Base-by-base conservation (phyloP, 1,140 invertebrate species). In the Coenobita brevimanus region DNA sequence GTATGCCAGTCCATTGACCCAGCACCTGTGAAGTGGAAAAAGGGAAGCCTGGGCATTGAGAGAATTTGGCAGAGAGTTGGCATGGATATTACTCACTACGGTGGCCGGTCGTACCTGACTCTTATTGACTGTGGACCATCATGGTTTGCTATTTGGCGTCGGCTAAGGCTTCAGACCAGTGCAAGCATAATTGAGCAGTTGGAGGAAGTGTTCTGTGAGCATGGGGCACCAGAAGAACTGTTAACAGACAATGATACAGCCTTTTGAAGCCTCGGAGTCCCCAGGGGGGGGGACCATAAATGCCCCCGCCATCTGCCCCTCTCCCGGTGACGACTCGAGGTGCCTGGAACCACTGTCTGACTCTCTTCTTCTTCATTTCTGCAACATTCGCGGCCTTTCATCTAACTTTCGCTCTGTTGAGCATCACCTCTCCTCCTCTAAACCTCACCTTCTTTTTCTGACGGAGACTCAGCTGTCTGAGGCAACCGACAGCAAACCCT, bases 21-120 rank as follows among this genome's bases (percentile, higher is more conserved):
- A 76, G 78, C 54, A 6, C 78, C 78, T 13, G 78, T 80, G 2
- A 64, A 76, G 24, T 82, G 81, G 81, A 3, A 27, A 38, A 73
- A 73, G 30, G 36, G 0, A 15, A 41, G 64, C 24, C 76, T 79
- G 17, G 24, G 21, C 21, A 30, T 79, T 17, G 76, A 54, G 43
- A 50, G 36, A 54, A 33, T 73, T 15, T 43, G 76, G 4, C 76
- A 79, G 1, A 54, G 76, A 3, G 21, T 3, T n/a, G n/a, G n/a
- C n/a, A n/a, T n/a, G n/a, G n/a, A n/a, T n/a, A n/a, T n/a, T n/a
- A n/a, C n/a, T n/a, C n/a, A n/a, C n/a, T n/a, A n/a, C n/a, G n/a
- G n/a, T n/a, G n/a, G n/a, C n/a, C n/a, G n/a, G n/a, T n/a, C 38
- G 17, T 73, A 79, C 17, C 76, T 54, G 46, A 79, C 76, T 24